Evolutionary conservation across 2,888 invertebrate species (phyloP).

Genomic region (Hypselothyrea guttata): DNA sequence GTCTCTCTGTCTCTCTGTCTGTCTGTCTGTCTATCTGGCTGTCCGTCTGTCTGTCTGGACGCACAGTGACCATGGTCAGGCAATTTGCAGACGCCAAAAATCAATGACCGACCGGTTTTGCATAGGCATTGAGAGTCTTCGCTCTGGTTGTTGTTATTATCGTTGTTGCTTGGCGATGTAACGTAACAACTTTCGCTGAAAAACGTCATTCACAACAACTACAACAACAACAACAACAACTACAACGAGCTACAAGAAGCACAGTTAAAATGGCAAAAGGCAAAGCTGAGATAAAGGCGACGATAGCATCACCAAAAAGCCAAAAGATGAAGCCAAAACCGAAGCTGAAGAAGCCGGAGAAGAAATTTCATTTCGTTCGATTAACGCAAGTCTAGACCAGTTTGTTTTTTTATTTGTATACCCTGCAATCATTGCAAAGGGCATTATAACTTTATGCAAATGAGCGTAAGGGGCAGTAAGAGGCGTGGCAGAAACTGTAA

Average conservation of each 20-base stretch:
- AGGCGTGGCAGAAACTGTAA: conserved; percentile 27
- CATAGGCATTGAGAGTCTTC: conserved; percentile 66
- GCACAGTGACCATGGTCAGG: conserved; percentile 63
- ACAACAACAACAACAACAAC: conserved; percentile 26
- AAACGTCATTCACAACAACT: conserved; percentile 69
- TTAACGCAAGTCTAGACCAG: conserved; percentile 68
- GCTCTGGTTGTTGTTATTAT: conserved; percentile 6
- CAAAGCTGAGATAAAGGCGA: conserved; percentile 61
- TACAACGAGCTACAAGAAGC: conserved; percentile 15
- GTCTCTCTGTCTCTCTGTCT: background rate
- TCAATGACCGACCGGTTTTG: conserved; percentile 76
- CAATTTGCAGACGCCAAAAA: conserved; percentile 74
- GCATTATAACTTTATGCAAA: too few relatives aligned
- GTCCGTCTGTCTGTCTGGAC: conserved; percentile 31
- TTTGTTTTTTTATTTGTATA: too few relatives aligned
- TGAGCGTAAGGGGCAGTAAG: too few relatives aligned
- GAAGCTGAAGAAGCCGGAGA: conserved; percentile 36
- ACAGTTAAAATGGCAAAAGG: conserved; percentile 67
- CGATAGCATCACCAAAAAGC: conserved; percentile 50
- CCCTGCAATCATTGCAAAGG: too few relatives aligned
- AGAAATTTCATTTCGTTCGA: conserved; percentile 34
- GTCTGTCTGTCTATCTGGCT: too few relatives aligned
- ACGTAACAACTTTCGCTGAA: conserved; percentile 76
- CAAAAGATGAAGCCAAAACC: conserved; percentile 32
- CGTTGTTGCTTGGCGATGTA: conserved; percentile 57